Percentiles rank a stretch among this genome's conserved stretches.
Evolutionary conservation across 2,797 vertebrate genomes (phyloP).

Genomic region (Neosalanx taihuensis): DNA sequence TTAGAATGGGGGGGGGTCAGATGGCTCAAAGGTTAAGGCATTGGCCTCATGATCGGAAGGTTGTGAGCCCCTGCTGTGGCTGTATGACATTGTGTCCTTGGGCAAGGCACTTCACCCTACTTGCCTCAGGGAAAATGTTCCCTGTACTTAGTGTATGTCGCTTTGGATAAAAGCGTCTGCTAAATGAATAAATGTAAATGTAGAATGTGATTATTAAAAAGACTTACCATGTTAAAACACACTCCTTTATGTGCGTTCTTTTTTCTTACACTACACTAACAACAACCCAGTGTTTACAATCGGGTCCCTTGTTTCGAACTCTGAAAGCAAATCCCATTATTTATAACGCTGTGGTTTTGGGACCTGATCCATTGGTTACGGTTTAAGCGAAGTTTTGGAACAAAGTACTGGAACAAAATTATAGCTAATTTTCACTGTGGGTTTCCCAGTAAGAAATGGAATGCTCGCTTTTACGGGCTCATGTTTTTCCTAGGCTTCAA

Average conservation of each 20-base stretch:
- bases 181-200: too few relatives aligned
- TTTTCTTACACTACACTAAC: conserved; percentile 1
- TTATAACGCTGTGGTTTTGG: conserved; percentile 12
- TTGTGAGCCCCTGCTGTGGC: too few relatives aligned
- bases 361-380: conserved; percentile 23
- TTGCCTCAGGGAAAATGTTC: too few relatives aligned
- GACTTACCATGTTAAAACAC: not conserved
- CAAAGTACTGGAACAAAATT: conserved; percentile 11
- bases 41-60: too few relatives aligned
- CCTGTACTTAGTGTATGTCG: too few relatives aligned
- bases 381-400: conserved; percentile 5
- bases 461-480: conserved; percentile 10
- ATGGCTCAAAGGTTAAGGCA: too few relatives aligned
- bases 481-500: conserved; percentile 10
- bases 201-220: too few relatives aligned
- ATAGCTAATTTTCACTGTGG: not conserved
- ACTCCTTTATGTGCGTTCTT: not conserved
- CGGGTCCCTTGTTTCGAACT: conserved; percentile 11
- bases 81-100: too few relatives aligned
- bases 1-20: too few relatives aligned
- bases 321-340: conserved; percentile 12
- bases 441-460: not conserved
- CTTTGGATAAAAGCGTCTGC: too few relatives aligned
- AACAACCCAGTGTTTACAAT: not conserved
- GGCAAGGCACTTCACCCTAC: too few relatives aligned